Base-by-base conservation (phyloP, 2,797 vertebrate species). In the Channa striata region DNA sequence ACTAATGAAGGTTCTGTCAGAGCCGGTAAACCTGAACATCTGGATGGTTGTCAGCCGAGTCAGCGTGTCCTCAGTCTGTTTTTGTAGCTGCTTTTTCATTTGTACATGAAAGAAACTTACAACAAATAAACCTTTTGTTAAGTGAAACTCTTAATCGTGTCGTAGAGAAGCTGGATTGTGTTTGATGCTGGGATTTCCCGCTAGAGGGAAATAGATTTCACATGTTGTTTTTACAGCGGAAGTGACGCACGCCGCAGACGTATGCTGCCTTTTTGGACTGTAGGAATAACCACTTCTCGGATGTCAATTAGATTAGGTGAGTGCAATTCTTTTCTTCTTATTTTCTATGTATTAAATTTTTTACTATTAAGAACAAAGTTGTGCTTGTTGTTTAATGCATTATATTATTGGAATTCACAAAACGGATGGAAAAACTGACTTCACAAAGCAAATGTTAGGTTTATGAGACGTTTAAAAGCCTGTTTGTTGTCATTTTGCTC, bases 161-260 rank as follows among this genome's bases (percentile, higher is more conserved):
- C 25, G 4, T 30, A 30, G 2, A 1, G 8, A 2, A 13, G 9
- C 43, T 14, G 43, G 0, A 8, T 42, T 17, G 11, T 44, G 1
- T 48, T 2, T 23, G 10, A 10, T 62, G 2, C 13, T 8, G 20
- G 2, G 0, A 4, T 20, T 33, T 17, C 0, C 83, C 82, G n/a
- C 68, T 21, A 44, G 89, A 23, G 34, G 87, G 81, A 80, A 54
- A 56, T 23, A 66, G 1, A 34, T 0, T 0, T 4, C 0, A 6
- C 0, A 0, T 4, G 6, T 11, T 20, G 1, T 37, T 66, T 84
- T 81, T 83, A 67, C 49, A 61, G 46, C 71, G 91, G 91, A 92
- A 67, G 51, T 92, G 86, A 91, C 87, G 85, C 3, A 53, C 0
- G 0, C 1, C 14, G 12, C 52, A 48, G 47, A 12, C 1, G 4